phyloP scores from a whole-genome alignment of 1,140 invertebrate genomes.

The Diabrotica virgifera region DNA sequence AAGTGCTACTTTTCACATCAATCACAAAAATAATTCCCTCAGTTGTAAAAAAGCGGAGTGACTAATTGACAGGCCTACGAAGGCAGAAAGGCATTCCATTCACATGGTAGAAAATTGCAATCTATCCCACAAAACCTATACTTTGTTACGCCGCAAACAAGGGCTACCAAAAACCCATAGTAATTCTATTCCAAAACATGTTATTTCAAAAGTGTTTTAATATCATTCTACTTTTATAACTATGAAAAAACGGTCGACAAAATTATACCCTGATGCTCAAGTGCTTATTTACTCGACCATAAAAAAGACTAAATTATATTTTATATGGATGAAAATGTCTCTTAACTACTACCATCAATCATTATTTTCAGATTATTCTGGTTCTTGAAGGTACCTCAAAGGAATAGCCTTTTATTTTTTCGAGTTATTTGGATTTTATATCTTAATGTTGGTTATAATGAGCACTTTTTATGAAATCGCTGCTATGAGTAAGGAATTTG shows the following conservation, averaged over 20 bases:
- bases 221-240: slow-evolving; percentile 20
- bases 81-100: slow-evolving; percentile 1
- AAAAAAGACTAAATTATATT: slow-evolving; percentile 20
- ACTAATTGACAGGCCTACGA: neutral
- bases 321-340: slow-evolving; percentile 19
- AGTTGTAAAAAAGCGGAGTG: too few relatives aligned
- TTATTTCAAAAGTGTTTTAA: slow-evolving; percentile 18
- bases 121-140: slow-evolving; percentile 14
- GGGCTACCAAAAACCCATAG: slow-evolving; percentile 15
- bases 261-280: slow-evolving; percentile 10
- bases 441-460: slow-evolving; percentile 5
- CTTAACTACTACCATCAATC: slow-evolving; percentile 16
- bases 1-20: too few relatives aligned
- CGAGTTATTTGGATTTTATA: slow-evolving; percentile 7
- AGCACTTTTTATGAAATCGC: neutral
- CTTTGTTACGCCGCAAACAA: slow-evolving; percentile 11
- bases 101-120: slow-evolving; percentile 12
- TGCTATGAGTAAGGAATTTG: neutral
- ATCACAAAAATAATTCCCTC: too few relatives aligned
- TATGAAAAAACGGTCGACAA: slow-evolving; percentile 13
- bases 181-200: slow-evolving; percentile 13
- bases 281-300: slow-evolving; percentile 19
- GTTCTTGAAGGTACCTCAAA: slow-evolving; percentile 6
- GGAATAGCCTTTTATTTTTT: slow-evolving; percentile 18
- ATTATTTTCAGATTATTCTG: slow-evolving; percentile 19